phyloP scores from a whole-genome alignment of 1,140 invertebrate genomes.

The Drosophila nebulosa region DNA sequence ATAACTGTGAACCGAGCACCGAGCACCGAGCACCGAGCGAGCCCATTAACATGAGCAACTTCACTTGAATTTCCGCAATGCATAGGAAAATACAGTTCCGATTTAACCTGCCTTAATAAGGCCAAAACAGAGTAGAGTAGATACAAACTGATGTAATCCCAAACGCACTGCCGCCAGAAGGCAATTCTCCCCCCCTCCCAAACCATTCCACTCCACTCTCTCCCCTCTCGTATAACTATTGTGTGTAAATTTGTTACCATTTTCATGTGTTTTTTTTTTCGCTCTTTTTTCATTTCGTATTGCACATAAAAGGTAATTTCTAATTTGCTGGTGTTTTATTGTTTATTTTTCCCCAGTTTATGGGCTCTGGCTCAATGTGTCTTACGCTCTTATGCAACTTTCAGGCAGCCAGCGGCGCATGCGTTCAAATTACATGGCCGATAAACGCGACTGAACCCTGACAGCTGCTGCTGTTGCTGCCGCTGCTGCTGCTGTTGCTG shows the following conservation, averaged over 20 bases:
- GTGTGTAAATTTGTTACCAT: slow-evolving; percentile 78
- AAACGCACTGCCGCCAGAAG: slow-evolving; percentile 58
- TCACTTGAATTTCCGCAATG: slow-evolving; percentile 44
- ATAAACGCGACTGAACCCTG: slow-evolving; percentile 28
- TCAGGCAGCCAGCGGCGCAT: slow-evolving; percentile 52
- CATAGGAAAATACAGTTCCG: slow-evolving; percentile 58
- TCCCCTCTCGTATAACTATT: slow-evolving; percentile 29
- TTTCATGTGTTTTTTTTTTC: no score
- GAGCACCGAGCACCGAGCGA: neutral
- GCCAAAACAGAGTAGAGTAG: slow-evolving; percentile 10
- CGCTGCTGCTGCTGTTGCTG: neutral
- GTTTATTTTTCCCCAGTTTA: slow-evolving; percentile 63
- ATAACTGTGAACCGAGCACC: slow-evolving; percentile 6
- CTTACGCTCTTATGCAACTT: slow-evolving; percentile 59
- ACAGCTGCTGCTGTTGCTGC: slow-evolving; percentile 27
- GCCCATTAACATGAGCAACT: slow-evolving; percentile 31
- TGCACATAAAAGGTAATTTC: slow-evolving; percentile 76
- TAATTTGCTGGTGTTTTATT: slow-evolving; percentile 78
- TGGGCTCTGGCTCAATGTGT: slow-evolving; percentile 22
- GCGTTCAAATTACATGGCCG: slow-evolving; percentile 58
- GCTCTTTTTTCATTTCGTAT: slow-evolving; percentile 29
- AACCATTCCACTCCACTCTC: slow-evolving; percentile 21
- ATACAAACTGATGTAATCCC: slow-evolving; percentile 58
- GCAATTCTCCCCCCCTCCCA: slow-evolving; percentile 27
- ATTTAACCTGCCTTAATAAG: slow-evolving; percentile 61